Percentiles rank a stretch among this genome's conserved stretches.
Evolutionary conservation across 2,888 invertebrate species (phyloP).

Genomic region (Sminthurides aquaticus): DNA sequence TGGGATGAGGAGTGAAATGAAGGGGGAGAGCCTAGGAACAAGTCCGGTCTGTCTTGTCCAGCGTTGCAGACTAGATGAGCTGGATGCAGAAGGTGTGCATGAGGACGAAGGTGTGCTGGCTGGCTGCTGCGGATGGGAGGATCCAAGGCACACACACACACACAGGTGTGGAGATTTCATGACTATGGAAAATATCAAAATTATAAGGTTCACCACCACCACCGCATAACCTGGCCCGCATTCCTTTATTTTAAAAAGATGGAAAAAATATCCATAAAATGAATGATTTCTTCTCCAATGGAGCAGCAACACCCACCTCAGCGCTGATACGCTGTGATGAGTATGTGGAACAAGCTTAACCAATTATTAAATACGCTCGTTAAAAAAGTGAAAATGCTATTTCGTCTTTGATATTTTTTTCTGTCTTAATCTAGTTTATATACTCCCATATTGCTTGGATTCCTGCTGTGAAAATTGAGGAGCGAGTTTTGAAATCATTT

Average conservation of each 20-base stretch:
- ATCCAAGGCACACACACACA: slow-evolving; percentile 8
- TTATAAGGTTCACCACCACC: slow-evolving; percentile 25
- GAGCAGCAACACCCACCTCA: background rate
- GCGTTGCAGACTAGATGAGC: no score
- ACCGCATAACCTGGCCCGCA: slow-evolving; percentile 30
- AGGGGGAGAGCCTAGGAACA: no score
- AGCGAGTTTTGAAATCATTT: no score
- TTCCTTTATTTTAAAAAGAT: slow-evolving; percentile 29
- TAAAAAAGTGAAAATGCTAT: no score
- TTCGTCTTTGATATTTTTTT: no score
- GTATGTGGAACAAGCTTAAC: no score
- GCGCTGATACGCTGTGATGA: no score
- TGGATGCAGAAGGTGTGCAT: no score
- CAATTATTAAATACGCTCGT: no score
- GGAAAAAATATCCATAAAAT: slow-evolving; percentile 29
- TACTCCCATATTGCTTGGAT: background rate
- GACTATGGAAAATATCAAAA: slow-evolving; percentile 30
- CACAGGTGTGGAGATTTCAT: slow-evolving; percentile 33
- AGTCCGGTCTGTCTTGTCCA: no score
- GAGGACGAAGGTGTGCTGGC: background rate
- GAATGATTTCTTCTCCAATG: slow-evolving; percentile 24
- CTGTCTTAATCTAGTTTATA: no score
- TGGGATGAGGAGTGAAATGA: no score
- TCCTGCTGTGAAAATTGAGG: background rate
- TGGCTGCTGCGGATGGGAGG: slow-evolving; percentile 13